A percentile compares a stretch with the other conserved stretches of the same genome.
phyloP scores from a whole-genome alignment of 2,113 vertebrate genomes.

The Lamprologus ornatipinnis region DNA sequence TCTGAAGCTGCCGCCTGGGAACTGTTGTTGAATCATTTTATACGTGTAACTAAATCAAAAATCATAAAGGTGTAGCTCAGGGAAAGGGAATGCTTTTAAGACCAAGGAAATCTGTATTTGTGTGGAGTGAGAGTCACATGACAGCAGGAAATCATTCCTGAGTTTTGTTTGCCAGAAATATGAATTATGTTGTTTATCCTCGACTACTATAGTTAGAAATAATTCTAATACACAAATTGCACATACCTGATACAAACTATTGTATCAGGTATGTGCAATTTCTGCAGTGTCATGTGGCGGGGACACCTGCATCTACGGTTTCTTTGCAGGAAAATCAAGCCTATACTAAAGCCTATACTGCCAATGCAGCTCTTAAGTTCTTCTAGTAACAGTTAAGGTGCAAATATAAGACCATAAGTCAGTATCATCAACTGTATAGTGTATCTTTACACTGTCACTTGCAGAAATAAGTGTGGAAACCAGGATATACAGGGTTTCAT shows the following conservation, averaged over 20 bases:
- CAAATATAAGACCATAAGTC: not conserved
- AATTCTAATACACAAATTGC: not conserved
- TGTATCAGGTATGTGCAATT: not conserved
- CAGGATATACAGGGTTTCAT: not conserved
- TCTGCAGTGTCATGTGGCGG: fast-evolving
- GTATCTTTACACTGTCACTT: not conserved
- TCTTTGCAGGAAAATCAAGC: not conserved
- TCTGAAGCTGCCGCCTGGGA: not conserved
- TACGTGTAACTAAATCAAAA: not conserved
- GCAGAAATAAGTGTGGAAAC: not conserved
- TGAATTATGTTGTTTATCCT: not conserved
- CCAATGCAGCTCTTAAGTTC: not conserved
- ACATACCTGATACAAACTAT: not conserved
- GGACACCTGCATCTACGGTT: not conserved
- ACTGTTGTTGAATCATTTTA: not conserved
- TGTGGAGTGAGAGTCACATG: fast-evolving
- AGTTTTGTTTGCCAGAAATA: not conserved
- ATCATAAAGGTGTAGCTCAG: not conserved
- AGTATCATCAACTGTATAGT: not conserved
- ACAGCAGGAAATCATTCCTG: not conserved
- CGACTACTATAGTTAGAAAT: not conserved
- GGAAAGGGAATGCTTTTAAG: not conserved
- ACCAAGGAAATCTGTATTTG: not conserved
- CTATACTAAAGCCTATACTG: too few relatives aligned
- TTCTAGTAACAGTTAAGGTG: fast-evolving